Percentiles rank a stretch among this genome's conserved stretches.
phyloP scores from a whole-genome alignment of 1,140 invertebrate species.

The Hesperophylax magnus region DNA sequence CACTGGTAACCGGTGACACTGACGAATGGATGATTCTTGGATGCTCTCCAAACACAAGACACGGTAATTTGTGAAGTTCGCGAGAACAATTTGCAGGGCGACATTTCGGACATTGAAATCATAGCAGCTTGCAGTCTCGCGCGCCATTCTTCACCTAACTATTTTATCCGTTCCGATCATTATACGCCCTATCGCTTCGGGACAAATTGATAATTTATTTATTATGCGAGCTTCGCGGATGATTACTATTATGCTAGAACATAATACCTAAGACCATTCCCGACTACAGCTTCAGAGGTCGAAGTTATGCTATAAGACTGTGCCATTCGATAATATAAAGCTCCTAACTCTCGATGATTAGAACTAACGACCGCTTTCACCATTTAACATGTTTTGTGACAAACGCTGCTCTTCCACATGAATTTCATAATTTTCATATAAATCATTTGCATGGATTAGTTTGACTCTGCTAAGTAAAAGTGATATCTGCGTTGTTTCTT shows the following conservation, averaged over 20 bases:
- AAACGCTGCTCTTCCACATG: too few relatives aligned
- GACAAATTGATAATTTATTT: constrained; percentile 1
- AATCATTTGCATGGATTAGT: too few relatives aligned
- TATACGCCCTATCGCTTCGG: constrained; percentile 9
- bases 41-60: constrained; percentile 20
- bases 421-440: too few relatives aligned
- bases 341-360: too few relatives aligned
- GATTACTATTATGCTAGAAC: not conserved
- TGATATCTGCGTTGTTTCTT: too few relatives aligned
- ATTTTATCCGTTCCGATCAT: constrained; percentile 1
- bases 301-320: not conserved
- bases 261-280: not conserved
- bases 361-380: too few relatives aligned
- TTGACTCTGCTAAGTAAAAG: too few relatives aligned
- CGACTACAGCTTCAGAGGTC: not conserved
- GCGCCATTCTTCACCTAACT: not conserved
- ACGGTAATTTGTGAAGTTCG: constrained; percentile 38
- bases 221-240: not conserved
- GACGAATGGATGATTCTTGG: constrained; percentile 27
- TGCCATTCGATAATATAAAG: not conserved
- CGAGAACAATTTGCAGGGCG: constrained; percentile 28
- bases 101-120: constrained; percentile 27
- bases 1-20: not conserved
- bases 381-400: too few relatives aligned
- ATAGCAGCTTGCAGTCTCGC: constrained; percentile 3